phyloP scores from a whole-genome alignment of 2,797 vertebrate genomes.

The Enoplosus armatus region DNA sequence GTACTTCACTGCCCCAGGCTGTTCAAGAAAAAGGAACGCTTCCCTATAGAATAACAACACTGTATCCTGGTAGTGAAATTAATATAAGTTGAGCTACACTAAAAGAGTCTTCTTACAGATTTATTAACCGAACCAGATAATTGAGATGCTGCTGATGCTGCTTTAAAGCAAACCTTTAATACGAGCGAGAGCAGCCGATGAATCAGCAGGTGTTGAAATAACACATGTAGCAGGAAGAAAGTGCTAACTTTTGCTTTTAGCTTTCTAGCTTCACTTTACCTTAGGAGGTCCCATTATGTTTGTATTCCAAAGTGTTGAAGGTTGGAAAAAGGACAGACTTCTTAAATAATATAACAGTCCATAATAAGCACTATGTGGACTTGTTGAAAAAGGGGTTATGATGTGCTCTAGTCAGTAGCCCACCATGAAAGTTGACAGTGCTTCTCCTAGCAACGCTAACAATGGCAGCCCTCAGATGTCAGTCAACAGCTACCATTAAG shows the following conservation, averaged over 20 bases:
- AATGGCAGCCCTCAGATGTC: too few species aligned
- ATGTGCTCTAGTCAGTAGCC: not conserved
- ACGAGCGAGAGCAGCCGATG: not conserved
- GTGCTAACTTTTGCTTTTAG: not conserved
- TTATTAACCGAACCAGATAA: conserved; percentile 1
- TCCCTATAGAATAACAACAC: conserved; percentile 25
- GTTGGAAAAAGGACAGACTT: not conserved
- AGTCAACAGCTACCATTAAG: not conserved
- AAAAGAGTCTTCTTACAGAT: not conserved
- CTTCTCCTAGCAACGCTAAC: too few species aligned
- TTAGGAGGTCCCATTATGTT: too few species aligned
- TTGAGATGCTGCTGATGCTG: conserved; percentile 2
- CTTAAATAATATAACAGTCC: too few species aligned
- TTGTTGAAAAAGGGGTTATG: too few species aligned
- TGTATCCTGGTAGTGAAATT: not conserved
- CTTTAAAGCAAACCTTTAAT: conserved; percentile 1
- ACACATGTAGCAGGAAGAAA: not conserved
- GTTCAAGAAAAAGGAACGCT: not conserved
- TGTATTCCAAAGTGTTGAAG: too few species aligned
- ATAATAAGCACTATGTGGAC: too few species aligned
- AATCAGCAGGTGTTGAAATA: not conserved
- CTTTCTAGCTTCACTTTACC: not conserved
- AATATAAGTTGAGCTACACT: not conserved
- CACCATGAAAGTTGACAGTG: too few species aligned
- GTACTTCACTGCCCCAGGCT: conserved; percentile 46